Evolutionary conservation across 2,797 vertebrate genomes (phyloP), one percentile per base, ranked within the genome.

Genomic region (Kryptopterus vitreolus): DNA sequence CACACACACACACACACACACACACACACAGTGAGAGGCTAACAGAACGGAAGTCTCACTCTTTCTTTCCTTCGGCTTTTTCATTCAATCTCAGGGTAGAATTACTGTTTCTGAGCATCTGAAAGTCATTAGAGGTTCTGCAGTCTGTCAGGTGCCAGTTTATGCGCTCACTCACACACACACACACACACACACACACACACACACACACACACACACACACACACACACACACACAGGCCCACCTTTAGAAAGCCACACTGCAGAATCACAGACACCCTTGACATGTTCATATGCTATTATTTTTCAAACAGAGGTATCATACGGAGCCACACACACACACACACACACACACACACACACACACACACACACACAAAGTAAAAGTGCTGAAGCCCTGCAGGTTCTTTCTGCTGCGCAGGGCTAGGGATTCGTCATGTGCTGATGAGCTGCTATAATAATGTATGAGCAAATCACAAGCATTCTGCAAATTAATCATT

Each of bases 401-500:
- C 92, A 93, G 94, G 94, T 92, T 95, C 91, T 85, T 82, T 86
- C 81, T 88, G 85, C 85, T 92, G 92, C 87, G 69, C 88, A 92
- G 93, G 92, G 93, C 92, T 91, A 92, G 93, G 93, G 94, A 93
- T 95, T 95, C 93, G 94, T 95, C 95, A 94, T 95, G 93, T 95
- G 94, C 93, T 94, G 94, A 95, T 94, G 93, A 95, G 94, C 93
- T 94, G 94, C 94, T 96, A 95, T 94, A 94, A 96, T 95, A 96
- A 95, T 94, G 94, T 95, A 96, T 94, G 94, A 95, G 94, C 93
- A 94, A 96, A 96, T 95, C 94, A 93, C 93, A 93, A 94, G 94
- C 95, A 93, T 95, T 95, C 94, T 95, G 95, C 95, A 95, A 96
- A 95, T 96, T 95, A 96, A 96, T 96, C 93, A 95, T 92, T 91